Percentiles rank a stretch among this genome's conserved stretches.
phyloP scores from a whole-genome alignment of 2,888 invertebrate species.

The Drosophila stalkeri region DNA sequence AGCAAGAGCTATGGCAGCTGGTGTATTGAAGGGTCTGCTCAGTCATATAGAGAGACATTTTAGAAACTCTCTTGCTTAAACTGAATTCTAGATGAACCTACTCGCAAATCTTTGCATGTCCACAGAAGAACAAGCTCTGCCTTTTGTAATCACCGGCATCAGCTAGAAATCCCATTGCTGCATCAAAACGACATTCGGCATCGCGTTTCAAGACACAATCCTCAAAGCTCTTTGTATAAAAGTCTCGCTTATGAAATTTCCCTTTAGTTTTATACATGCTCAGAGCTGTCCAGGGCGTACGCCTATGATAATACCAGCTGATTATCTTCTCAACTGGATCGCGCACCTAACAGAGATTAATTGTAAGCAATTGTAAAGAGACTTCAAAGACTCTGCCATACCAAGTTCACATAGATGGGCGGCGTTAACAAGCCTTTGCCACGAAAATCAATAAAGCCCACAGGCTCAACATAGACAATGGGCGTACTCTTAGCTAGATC shows the following conservation, averaged over 20 bases:
- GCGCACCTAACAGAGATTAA: slow-evolving; percentile 65
- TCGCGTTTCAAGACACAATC: not conserved
- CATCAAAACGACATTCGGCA: slow-evolving; percentile 8
- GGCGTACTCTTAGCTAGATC: slow-evolving; percentile 86
- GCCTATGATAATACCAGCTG: slow-evolving; percentile 12
- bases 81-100: not conserved
- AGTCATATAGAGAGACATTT: not conserved
- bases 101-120: slow-evolving; percentile 2
- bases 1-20: slow-evolving; percentile 91
- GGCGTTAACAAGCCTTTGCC: slow-evolving; percentile 89
- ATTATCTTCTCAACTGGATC: slow-evolving; percentile 14
- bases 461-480: slow-evolving; percentile 92
- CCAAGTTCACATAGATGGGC: slow-evolving; percentile 82
- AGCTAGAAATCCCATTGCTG: slow-evolving; percentile 1
- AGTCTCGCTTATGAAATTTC: not conserved
- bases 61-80: not conserved
- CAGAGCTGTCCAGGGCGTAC: slow-evolving; percentile 5
- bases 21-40: slow-evolving; percentile 92
- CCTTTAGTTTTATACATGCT: not conserved
- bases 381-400: slow-evolving; percentile 9
- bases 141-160: slow-evolving; percentile 11
- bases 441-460: slow-evolving; percentile 94
- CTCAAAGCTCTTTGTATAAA: slow-evolving; percentile 15
- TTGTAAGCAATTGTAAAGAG: not conserved
- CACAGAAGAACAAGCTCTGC: not conserved